Percentiles rank a stretch among this genome's conserved stretches.
phyloP scores from a whole-genome alignment of 2,797 vertebrate genomes.

The Alcedo quadribrachys region DNA sequence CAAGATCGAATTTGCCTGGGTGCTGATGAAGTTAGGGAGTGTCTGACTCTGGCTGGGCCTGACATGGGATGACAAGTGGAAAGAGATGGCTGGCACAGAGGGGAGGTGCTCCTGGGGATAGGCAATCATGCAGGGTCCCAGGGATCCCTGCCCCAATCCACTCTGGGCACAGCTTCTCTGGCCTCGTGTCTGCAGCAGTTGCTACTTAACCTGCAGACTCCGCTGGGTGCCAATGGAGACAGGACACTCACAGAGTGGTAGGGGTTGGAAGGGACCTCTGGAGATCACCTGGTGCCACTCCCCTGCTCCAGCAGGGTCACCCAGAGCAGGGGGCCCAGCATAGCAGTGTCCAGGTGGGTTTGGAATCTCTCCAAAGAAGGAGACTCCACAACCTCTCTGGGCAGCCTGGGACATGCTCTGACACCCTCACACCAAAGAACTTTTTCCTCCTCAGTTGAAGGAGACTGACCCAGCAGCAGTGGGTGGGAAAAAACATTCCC shows the following conservation, averaged over 20 bases:
- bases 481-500: background rate
- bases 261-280: too few relatives aligned
- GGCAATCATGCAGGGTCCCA: background rate
- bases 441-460: background rate
- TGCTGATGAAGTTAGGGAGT: conserved; percentile 59
- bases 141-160: background rate
- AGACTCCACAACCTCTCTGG: too few relatives aligned
- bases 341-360: too few relatives aligned
- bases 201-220: too few relatives aligned
- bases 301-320: too few relatives aligned
- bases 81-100: background rate
- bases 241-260: too few relatives aligned
- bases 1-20: conserved; percentile 58
- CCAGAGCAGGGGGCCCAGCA: too few relatives aligned
- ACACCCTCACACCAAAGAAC: background rate
- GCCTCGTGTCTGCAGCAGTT: too few relatives aligned
- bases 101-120: rapidly evolving
- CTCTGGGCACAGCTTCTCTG: rapidly evolving
- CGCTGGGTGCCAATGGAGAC: too few relatives aligned
- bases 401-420: too few relatives aligned
- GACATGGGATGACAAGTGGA: background rate
- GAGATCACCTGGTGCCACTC: too few relatives aligned
- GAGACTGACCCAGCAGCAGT: background rate
- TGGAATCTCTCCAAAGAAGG: too few relatives aligned
- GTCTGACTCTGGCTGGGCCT: background rate